Evolutionary conservation across 2,888 invertebrate species (phyloP).

Genomic region (Koerneria pararmatus): DNA sequence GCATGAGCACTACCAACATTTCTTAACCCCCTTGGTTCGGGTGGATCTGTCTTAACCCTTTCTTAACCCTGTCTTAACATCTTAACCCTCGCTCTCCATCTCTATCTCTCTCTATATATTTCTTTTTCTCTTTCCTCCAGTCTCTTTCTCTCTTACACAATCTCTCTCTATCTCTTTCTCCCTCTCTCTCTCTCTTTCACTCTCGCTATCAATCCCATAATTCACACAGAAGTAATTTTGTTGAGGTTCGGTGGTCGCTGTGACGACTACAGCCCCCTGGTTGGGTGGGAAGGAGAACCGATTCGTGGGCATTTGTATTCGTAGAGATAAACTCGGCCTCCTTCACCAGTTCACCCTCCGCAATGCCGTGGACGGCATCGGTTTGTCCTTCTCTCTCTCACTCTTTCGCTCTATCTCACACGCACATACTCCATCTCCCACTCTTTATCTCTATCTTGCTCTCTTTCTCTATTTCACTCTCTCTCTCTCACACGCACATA

Average conservation of each 20-base stretch:
- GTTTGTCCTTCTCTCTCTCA: too few species aligned
- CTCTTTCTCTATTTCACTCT: too few species aligned
- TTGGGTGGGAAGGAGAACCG: slow-evolving; percentile 65
- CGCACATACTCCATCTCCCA: too few species aligned
- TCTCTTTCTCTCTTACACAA: neutral
- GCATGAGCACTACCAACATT: too few species aligned
- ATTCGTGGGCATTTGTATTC: slow-evolving; percentile 91
- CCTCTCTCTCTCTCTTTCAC: too few species aligned
- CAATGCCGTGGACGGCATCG: slow-evolving; percentile 86
- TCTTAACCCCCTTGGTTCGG: too few species aligned
- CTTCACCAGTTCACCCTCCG: slow-evolving; percentile 80
- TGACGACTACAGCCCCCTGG: slow-evolving; percentile 51
- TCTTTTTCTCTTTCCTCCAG: neutral
- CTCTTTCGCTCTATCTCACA: too few species aligned
- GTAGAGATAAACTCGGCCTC: slow-evolving; percentile 76
- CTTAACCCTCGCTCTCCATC: neutral
- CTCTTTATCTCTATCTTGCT: too few species aligned
- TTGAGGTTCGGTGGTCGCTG: slow-evolving; percentile 56
- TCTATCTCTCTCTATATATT: neutral
- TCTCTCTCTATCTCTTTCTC: neutral
- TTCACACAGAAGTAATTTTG: too few species aligned
- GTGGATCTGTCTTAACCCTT: neutral
- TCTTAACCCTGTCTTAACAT: neutral
- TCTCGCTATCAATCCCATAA: too few species aligned
- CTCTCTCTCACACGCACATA: too few species aligned